Percentiles rank a stretch among this genome's conserved stretches.
Conservation (phyloP, 2,113 vertebrate species). For the Cettia cetti region DNA sequence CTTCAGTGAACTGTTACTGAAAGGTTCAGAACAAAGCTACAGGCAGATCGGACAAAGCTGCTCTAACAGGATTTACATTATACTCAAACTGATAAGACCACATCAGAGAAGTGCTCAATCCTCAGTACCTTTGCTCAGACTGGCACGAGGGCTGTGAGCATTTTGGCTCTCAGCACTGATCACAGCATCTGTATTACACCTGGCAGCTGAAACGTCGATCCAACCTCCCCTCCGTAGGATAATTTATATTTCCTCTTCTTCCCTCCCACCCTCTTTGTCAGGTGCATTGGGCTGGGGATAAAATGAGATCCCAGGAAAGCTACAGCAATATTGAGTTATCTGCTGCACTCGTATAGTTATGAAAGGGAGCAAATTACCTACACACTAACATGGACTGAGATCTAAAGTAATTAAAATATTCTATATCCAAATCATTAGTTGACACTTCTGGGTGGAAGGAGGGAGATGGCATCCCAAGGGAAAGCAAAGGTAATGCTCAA, state of each 20-base stretch:
- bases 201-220: conserved; percentile 2
- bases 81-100: conserved; percentile 73
- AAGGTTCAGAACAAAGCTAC: conserved; percentile 80
- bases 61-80: conserved; percentile 77
- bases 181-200: conserved; percentile 54
- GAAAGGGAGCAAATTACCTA: neutral
- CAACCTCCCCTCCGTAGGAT: conserved; percentile 13
- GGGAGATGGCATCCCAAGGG: neutral
- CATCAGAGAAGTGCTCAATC: conserved; percentile 69
- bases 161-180: conserved; percentile 44
- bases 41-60: conserved; percentile 77
- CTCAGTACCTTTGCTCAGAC: conserved; percentile 58
- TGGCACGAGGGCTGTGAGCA: conserved; percentile 2
- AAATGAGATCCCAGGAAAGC: neutral
- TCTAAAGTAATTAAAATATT: neutral
- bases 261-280: neutral
- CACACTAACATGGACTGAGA: neutral
- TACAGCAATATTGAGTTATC: neutral
- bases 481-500: neutral
- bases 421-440: neutral
- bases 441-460: neutral
- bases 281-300: neutral
- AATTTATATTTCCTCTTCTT: neutral
- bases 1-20: conserved; percentile 81
- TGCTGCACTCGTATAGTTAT: rapidly evolving